Evolutionary conservation across 2,113 vertebrate genomes (phyloP).

Genomic region (Pao palembangensis): DNA sequence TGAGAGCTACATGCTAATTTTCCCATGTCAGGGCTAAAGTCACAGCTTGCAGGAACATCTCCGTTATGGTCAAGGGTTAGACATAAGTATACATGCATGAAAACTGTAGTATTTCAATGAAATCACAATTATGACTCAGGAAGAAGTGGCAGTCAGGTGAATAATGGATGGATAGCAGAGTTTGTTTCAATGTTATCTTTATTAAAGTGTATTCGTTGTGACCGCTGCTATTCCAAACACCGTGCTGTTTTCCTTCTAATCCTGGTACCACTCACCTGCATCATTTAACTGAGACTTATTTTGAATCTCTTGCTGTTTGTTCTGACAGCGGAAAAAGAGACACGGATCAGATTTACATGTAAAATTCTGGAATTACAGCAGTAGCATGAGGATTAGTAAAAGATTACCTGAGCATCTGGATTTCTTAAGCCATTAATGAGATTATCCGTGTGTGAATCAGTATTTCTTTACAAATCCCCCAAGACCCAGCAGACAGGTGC

Average conservation of each 20-base stretch:
- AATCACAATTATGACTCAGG: too few relatives aligned
- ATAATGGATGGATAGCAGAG: too few relatives aligned
- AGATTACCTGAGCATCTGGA: slow-evolving; percentile 40
- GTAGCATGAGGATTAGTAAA: slow-evolving; percentile 40
- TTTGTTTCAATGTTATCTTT: not conserved
- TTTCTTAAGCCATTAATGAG: slow-evolving; percentile 48
- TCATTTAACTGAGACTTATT: not conserved
- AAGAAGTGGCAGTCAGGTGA: too few relatives aligned
- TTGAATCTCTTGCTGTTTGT: slow-evolving; percentile 1
- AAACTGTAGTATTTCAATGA: too few relatives aligned
- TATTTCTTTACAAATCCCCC: slow-evolving; percentile 31
- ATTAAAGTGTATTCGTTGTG: not conserved
- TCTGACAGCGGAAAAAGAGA: not conserved
- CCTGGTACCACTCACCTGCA: too few relatives aligned
- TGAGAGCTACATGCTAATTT: slow-evolving; percentile 41
- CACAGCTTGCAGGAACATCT: slow-evolving; percentile 16
- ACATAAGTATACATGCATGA: not conserved
- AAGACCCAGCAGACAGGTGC: slow-evolving; percentile 15
- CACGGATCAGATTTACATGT: slow-evolving; percentile 29
- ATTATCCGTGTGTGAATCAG: slow-evolving; percentile 42
- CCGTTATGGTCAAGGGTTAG: not conserved
- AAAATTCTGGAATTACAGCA: slow-evolving; percentile 24
- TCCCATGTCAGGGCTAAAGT: slow-evolving; percentile 21
- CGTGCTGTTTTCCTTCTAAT: too few relatives aligned
- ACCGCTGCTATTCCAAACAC: too few relatives aligned